Evolutionary conservation across 2,113 vertebrate genomes (phyloP).

Genomic region (Tichodroma muraria): DNA sequence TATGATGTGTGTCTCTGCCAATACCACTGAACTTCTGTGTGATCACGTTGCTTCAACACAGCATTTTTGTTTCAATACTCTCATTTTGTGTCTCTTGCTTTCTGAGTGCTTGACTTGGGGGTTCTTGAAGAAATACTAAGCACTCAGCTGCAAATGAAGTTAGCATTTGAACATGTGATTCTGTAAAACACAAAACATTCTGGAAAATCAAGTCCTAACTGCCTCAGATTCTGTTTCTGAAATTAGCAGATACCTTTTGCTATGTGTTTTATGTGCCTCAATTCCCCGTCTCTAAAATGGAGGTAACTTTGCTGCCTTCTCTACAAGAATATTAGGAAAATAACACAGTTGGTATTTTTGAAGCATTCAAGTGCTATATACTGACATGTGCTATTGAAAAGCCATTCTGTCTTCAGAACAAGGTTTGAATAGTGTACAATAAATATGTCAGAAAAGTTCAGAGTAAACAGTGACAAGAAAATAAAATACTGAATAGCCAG

Average conservation of each 20-base stretch:
- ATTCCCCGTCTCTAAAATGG: background rate
- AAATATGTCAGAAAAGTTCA: slow-evolving; percentile 29
- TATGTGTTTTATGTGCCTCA: background rate
- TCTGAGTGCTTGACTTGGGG: background rate
- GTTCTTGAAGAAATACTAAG: background rate
- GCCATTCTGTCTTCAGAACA: slow-evolving; percentile 14
- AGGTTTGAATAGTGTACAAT: background rate
- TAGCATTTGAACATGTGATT: background rate
- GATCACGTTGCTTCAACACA: background rate
- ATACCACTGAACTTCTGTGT: background rate
- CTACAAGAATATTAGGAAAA: slow-evolving; percentile 16
- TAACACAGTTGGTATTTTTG: background rate
- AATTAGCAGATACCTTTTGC: background rate
- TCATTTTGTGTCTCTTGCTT: background rate
- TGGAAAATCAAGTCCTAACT: background rate
- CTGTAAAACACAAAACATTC: background rate
- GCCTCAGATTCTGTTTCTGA: background rate
- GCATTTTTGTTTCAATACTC: background rate
- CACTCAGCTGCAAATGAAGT: background rate
- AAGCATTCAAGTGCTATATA: background rate
- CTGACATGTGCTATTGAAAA: slow-evolving; percentile 16
- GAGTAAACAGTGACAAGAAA: slow-evolving; percentile 20
- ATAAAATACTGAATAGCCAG: background rate
- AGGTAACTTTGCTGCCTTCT: background rate
- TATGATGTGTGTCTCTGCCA: background rate